Evolutionary conservation across 2,113 vertebrate genomes (phyloP).

Genomic region (Laticauda colubrina): DNA sequence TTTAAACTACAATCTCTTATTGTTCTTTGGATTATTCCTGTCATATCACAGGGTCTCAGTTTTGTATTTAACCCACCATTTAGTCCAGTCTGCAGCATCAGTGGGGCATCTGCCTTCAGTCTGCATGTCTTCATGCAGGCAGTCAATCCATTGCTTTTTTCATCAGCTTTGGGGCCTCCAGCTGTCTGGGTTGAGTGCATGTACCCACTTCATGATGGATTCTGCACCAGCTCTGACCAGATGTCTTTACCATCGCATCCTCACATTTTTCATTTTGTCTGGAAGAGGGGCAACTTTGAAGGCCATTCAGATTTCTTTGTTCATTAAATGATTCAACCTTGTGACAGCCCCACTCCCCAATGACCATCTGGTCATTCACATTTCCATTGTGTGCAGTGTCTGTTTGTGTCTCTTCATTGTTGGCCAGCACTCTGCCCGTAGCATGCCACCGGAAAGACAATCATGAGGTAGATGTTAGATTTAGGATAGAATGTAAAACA

Average conservation of each 20-base stretch:
- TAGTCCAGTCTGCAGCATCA: background rate
- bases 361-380: background rate
- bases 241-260: background rate
- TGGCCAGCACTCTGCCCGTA: background rate
- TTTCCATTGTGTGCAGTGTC: background rate
- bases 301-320: background rate
- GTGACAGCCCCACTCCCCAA: background rate
- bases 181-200: background rate
- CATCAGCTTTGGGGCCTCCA: background rate
- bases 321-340: background rate
- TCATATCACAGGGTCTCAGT: background rate
- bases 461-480: background rate
- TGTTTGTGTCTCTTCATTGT: background rate
- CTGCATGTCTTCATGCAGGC: background rate
- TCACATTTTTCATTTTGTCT: background rate
- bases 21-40: background rate
- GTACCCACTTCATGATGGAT: background rate
- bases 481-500: background rate
- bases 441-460: background rate
- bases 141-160: background rate
- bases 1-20: background rate
- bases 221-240: background rate
- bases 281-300: background rate
- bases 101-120: background rate
- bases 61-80: background rate